A percentile compares a stretch with the other conserved stretches of the same genome.
These are phyloP conservation scores for Deilephila porcellus DNA, from an alignment of 2,888 invertebrate species.

Conservation along the genomic window DNA sequence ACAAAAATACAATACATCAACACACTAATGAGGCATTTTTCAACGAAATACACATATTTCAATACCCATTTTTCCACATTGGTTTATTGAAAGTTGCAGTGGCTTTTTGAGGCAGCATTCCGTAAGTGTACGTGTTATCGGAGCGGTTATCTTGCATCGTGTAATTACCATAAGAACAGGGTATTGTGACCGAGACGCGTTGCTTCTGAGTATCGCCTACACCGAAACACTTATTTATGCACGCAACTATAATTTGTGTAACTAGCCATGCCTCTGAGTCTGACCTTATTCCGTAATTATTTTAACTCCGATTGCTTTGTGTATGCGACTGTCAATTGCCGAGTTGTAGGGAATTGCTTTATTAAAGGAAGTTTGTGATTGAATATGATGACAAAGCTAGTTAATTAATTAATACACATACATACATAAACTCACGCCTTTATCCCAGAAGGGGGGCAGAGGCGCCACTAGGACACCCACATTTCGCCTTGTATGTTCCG, in stretches of 20 bases:
- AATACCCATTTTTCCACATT: not conserved
- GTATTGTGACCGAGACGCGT: slow-evolving; percentile 43
- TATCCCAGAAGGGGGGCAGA: too few relatives aligned
- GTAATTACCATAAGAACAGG: slow-evolving; percentile 62
- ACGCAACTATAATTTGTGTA: slow-evolving; percentile 54
- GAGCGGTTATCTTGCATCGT: slow-evolving; percentile 53
- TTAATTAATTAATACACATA: too few relatives aligned
- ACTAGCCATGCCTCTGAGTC: slow-evolving; percentile 30
- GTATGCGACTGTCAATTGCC: not conserved
- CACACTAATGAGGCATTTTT: too few relatives aligned
- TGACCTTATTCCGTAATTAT: slow-evolving; percentile 43
- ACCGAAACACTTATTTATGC: slow-evolving; percentile 32
- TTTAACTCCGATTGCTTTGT: slow-evolving; percentile 28
- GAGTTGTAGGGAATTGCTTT: too few relatives aligned
- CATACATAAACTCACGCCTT: too few relatives aligned
- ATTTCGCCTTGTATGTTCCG: too few relatives aligned
- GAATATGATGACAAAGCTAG: too few relatives aligned
- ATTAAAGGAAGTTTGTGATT: too few relatives aligned
- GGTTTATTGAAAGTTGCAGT: slow-evolving; percentile 8
- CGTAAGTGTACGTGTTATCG: slow-evolving; percentile 53
- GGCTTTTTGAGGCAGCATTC: slow-evolving; percentile 24
- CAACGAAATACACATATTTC: not conserved
- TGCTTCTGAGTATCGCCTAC: slow-evolving; percentile 30
- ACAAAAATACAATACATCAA: too few relatives aligned
- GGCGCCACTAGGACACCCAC: too few relatives aligned